Evolutionary conservation across 2,888 invertebrate genomes (phyloP).

Genomic region (Acholoe squamosa): DNA sequence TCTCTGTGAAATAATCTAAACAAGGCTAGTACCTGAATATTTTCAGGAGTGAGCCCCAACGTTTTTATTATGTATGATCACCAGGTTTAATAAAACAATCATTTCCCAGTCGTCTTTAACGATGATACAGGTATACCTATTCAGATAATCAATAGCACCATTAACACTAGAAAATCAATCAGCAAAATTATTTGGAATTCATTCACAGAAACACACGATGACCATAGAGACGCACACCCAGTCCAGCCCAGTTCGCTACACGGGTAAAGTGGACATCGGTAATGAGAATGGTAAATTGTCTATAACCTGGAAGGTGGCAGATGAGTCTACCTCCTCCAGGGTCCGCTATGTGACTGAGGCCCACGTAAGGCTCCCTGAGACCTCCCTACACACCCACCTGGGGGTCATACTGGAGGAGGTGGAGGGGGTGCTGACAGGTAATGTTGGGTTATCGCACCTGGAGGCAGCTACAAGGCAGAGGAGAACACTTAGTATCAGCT

Average conservation of each 20-base stretch:
- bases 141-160: too few relatives aligned
- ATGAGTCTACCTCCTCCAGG: background rate
- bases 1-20: too few relatives aligned
- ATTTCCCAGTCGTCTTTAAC: too few relatives aligned
- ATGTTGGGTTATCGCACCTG: background rate
- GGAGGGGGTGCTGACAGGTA: background rate
- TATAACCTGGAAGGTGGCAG: background rate
- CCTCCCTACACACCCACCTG: background rate
- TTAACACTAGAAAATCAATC: too few relatives aligned
- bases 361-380: background rate
- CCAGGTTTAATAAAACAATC: too few relatives aligned
- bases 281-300: background rate
- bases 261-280: background rate
- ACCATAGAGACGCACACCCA: background rate
- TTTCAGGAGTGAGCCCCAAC: too few relatives aligned
- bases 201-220: background rate
- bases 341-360: background rate
- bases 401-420: background rate
- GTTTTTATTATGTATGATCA: too few relatives aligned
- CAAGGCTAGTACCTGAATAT: too few relatives aligned
- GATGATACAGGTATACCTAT: too few relatives aligned
- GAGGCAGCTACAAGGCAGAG: background rate
- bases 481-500: background rate
- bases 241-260: background rate
- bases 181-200: background rate